phyloP scores from a whole-genome alignment of 2,797 vertebrate genomes.

The Sebastes oblongus region DNA sequence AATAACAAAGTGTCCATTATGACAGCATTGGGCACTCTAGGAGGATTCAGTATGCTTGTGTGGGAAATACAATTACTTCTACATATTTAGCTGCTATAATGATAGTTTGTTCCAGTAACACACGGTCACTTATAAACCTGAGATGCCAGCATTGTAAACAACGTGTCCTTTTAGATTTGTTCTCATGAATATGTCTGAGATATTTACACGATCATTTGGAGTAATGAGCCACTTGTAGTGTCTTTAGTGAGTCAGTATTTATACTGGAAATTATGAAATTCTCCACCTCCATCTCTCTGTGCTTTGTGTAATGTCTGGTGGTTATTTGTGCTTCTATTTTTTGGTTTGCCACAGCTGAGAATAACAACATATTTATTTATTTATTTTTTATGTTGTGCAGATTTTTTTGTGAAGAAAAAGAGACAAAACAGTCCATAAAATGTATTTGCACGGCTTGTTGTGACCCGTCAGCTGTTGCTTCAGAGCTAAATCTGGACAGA shows the following conservation, averaged over 20 bases:
- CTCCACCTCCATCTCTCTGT: conserved; percentile 3
- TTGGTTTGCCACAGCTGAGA: background rate
- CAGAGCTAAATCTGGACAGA: conserved; percentile 13
- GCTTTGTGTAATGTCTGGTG: conserved; percentile 14
- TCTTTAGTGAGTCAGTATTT: conserved; percentile 33
- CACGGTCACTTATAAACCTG: conserved; percentile 21
- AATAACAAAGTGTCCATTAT: conserved; percentile 23
- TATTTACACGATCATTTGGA: conserved; percentile 61
- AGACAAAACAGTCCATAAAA: background rate
- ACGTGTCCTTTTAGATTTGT: conserved; percentile 31
- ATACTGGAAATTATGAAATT: conserved; percentile 8
- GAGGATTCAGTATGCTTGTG: conserved; percentile 15
- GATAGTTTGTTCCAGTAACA: conserved; percentile 22
- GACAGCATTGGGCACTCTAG: background rate
- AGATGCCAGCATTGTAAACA: conserved; percentile 24
- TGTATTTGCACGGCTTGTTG: conserved; percentile 7
- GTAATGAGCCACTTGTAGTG: conserved; percentile 31
- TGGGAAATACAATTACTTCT: conserved; percentile 29
- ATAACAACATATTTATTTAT: conserved; percentile 8
- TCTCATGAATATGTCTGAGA: conserved; percentile 39
- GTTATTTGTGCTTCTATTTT: background rate
- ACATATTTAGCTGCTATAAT: conserved; percentile 26
- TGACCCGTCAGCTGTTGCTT: background rate
- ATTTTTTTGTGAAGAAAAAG: background rate
- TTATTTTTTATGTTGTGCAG: background rate